Conservation (phyloP, 2,888 invertebrate species). For the Drosophila austrosaltans region DNA sequence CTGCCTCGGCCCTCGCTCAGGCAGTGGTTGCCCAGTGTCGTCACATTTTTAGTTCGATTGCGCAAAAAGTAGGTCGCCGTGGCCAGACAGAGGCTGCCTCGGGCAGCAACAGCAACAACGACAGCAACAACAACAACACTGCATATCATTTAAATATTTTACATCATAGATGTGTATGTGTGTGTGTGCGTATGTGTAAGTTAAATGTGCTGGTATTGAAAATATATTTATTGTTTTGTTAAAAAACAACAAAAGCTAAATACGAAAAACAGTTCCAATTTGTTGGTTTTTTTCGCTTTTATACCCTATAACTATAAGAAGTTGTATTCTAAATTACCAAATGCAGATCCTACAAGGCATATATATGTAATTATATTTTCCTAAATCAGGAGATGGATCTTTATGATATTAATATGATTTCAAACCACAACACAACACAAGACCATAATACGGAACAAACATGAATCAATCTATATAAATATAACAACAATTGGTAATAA, state of each 20-base stretch:
- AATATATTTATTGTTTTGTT: slow-evolving; percentile 38
- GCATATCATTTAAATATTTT: slow-evolving; percentile 73
- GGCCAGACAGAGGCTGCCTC: slow-evolving; percentile 62
- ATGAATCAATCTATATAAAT: no score
- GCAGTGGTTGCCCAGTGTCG: slow-evolving; percentile 37
- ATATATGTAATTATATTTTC: slow-evolving; percentile 13
- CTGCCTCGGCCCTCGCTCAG: slow-evolving; percentile 10
- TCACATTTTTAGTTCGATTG: slow-evolving; percentile 67
- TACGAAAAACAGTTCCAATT: slow-evolving; percentile 11
- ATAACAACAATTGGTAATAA: no score
- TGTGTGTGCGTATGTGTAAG: slow-evolving; percentile 23
- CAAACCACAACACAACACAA: no score
- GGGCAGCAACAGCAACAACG: slow-evolving; percentile 32
- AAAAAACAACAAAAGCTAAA: not conserved
- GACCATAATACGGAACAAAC: no score
- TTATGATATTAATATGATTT: no score
- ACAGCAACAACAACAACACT: slow-evolving; percentile 37
- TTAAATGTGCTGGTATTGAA: slow-evolving; percentile 63
- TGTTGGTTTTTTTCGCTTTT: slow-evolving; percentile 43
- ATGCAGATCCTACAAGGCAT: not conserved
- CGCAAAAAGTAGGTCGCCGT: slow-evolving; percentile 74
- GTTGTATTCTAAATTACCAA: not conserved
- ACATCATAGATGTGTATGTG: slow-evolving; percentile 43
- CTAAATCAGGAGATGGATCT: not conserved
- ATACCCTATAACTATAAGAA: slow-evolving; percentile 1